Evolutionary conservation across 2,888 invertebrate genomes (phyloP), one percentile per base, ranked within the genome.

Genomic region (Campoplex nolae): DNA sequence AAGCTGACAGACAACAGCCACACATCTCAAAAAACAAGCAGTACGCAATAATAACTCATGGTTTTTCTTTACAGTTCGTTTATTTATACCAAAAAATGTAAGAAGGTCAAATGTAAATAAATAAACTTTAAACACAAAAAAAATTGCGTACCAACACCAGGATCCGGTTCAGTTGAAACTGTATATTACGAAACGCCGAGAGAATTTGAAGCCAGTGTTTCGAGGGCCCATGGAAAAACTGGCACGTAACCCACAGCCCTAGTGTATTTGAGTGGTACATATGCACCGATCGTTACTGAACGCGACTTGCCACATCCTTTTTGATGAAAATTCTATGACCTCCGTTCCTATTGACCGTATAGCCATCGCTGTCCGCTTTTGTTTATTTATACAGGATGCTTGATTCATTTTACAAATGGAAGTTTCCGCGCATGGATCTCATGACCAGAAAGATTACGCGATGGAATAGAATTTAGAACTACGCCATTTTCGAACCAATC

Each of bases 191-290:
- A 13, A 73, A 38, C 32, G 23, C n/a, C 35, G 56, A 73, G 16
- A 35, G 54, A 38, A 73, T 54, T 35, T 54, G 54, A 54, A 54
- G 54, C 73, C n/a, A 73, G 73, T 73, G 54, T 16, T 51, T 71
- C 71, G 71, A 51, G 48, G 51, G 28, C 16, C 0, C 16, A 62
- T 32, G 32, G 58, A 62, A 62, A 62, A 62, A 62, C 62, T 32
- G 32, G 62, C 16, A 71, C 18, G 28, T 11, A 51, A 18, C 32
- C 71, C 28, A 48, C 71, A 32, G 28, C 18, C 18, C 51, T 51
- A 32, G 48, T 32, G 42, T 23, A 70, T 48, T 70, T 48, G 13
- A 28, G 28, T 70, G 38, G 28, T 32, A 32, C 45, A 32, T 48
- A 70, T 13, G 9, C 9, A 42, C 9, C 45, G 48, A 45, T 38